Percentiles rank a stretch among this genome's conserved stretches.
These are phyloP conservation scores for Progne subis DNA, from an alignment of 2,113 vertebrate genomes.

Conservation along the genomic window DNA sequence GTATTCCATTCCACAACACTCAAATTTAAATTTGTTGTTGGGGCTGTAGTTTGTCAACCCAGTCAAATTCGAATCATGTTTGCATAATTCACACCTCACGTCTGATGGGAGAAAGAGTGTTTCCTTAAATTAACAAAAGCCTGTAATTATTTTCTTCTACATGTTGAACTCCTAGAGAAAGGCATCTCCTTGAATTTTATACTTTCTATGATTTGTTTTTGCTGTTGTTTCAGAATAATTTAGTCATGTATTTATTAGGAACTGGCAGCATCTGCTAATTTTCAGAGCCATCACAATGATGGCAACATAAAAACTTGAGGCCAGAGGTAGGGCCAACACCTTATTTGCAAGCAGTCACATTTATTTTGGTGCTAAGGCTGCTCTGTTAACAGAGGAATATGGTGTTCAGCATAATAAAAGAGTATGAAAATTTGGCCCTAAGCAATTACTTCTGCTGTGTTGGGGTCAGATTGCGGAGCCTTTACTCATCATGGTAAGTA, in stretches of 20 bases:
- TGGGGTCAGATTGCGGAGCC: conserved; percentile 44
- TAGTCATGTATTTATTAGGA: conserved; percentile 23
- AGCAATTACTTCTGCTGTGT: conserved; percentile 1
- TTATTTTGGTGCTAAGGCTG: not conserved
- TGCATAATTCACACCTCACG: conserved; percentile 74
- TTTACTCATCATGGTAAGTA: conserved; percentile 51
- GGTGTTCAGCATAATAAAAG: not conserved
- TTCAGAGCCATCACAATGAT: conserved; percentile 14
- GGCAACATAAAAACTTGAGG: conserved; percentile 27
- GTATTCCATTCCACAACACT: conserved; percentile 28
- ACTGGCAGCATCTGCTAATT: conserved; percentile 46
- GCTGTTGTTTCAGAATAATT: conserved; percentile 48
- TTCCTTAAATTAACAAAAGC: conserved; percentile 77
- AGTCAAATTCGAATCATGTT: conserved; percentile 63
- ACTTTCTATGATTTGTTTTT: conserved; percentile 38
- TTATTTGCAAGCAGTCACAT: not conserved
- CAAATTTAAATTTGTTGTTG: conserved; percentile 57
- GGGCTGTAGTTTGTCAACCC: conserved; percentile 63
- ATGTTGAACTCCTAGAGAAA: conserved; percentile 41
- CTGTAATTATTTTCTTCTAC: conserved; percentile 59
- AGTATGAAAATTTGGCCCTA: conserved; percentile 25
- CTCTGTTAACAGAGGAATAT: not conserved
- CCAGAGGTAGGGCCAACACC: conserved; percentile 33
- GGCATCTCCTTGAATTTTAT: conserved; percentile 10
- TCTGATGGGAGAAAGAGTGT: conserved; percentile 66